These are phyloP conservation scores for Torymus tubicola DNA, from an alignment of 2,888 invertebrate genomes.

Conservation along the genomic window DNA sequence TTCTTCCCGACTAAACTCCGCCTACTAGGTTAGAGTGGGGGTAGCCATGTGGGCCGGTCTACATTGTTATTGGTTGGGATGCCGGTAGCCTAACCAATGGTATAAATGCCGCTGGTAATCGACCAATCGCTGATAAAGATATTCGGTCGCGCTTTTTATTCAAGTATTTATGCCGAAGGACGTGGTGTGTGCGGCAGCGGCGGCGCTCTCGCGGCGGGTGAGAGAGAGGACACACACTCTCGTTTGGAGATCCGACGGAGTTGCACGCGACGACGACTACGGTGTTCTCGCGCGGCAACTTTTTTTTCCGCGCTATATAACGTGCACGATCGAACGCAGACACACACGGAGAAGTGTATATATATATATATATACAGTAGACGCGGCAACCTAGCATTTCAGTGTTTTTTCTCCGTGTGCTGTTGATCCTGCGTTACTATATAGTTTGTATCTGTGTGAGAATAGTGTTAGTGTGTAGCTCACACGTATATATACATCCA, in stretches of 20 bases:
- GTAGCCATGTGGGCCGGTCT: conserved; percentile 36
- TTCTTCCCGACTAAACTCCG: conserved; percentile 22
- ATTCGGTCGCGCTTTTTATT: conserved; percentile 68
- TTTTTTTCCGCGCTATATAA: too few relatives aligned
- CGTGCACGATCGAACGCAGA: conserved; percentile 3
- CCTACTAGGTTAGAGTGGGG: conserved; percentile 25
- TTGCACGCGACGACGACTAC: conserved; percentile 59
- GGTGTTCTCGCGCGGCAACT: not conserved
- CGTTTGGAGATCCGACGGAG: conserved; percentile 73
- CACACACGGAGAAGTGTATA: too few relatives aligned
- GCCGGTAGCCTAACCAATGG: conserved; percentile 43
- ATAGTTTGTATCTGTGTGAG: not conserved
- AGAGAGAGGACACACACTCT: conserved; percentile 70
- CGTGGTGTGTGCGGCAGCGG: conserved; percentile 51
- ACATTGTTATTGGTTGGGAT: not conserved
- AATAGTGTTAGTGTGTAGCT: not conserved
- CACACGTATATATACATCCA: not conserved
- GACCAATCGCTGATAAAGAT: conserved; percentile 56
- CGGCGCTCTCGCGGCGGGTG: conserved; percentile 60
- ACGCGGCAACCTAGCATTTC: conserved; percentile 2
- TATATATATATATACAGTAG: too few relatives aligned
- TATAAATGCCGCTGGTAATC: conserved; percentile 52
- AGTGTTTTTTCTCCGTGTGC: conserved; percentile 17
- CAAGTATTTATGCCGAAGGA: conserved; percentile 68
- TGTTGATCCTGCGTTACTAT: not conserved